Percentiles rank a stretch among this genome's conserved stretches.
Evolutionary conservation across 2,797 vertebrate genomes (phyloP).

Genomic region (Cephalopachus bancanus): DNA sequence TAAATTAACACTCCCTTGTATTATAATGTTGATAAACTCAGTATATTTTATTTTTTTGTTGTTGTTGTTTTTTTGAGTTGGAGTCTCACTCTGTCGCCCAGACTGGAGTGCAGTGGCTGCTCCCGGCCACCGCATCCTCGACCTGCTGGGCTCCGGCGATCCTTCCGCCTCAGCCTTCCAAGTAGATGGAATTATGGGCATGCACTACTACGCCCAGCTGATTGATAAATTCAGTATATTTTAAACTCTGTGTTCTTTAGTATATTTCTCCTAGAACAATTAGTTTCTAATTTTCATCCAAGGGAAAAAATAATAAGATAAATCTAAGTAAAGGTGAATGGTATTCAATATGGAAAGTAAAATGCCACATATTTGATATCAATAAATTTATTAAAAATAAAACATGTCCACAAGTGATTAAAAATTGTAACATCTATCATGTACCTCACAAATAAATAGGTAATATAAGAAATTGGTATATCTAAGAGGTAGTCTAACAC

Average conservation of each 20-base stretch:
- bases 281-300: background rate
- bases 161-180: too few species aligned
- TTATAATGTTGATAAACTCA: background rate
- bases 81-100: too few species aligned
- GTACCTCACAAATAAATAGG: background rate
- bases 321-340: background rate
- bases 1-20: background rate
- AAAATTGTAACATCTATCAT: background rate
- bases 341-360: slow-evolving; percentile 4
- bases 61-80: too few species aligned
- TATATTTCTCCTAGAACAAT: background rate
- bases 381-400: slow-evolving; percentile 4
- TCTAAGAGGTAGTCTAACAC: background rate
- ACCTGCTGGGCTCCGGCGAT: too few species aligned
- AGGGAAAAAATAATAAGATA: background rate
- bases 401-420: background rate
- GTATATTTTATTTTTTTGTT: background rate
- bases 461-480: background rate
- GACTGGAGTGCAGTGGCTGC: too few species aligned
- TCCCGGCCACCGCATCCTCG: too few species aligned
- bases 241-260: background rate
- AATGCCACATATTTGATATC: background rate
- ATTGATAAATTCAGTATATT: background rate
- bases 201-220: too few species aligned
- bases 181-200: too few species aligned